These are phyloP conservation scores for Forbesichthys agassizii DNA, from an alignment of 2,113 vertebrate species.

Conservation along the genomic window DNA sequence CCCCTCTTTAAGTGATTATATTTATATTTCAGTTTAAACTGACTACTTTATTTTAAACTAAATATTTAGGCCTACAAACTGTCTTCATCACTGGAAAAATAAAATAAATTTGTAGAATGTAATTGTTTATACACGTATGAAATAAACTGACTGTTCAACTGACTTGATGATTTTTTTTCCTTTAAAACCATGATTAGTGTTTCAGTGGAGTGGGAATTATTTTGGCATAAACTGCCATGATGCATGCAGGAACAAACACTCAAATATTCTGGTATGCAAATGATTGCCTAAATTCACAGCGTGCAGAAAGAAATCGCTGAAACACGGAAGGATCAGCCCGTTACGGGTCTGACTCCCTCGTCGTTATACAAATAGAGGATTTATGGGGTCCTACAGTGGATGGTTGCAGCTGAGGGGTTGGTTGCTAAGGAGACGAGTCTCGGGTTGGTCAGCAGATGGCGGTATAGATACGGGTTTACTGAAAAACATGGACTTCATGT, in stretches of 20 bases:
- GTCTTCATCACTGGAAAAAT: slow-evolving; percentile 35
- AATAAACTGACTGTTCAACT: slow-evolving; percentile 60
- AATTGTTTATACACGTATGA: slow-evolving; percentile 32
- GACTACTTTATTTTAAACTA: slow-evolving; percentile 24
- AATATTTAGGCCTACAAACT: slow-evolving; percentile 28
- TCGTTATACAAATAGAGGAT: neutral
- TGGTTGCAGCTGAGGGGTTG: neutral
- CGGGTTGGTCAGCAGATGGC: slow-evolving; percentile 43
- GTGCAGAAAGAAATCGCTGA: neutral
- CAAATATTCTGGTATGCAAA: neutral
- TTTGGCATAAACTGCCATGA: too few relatives aligned
- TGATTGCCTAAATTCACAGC: neutral
- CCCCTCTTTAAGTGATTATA: too few relatives aligned
- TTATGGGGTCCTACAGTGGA: neutral
- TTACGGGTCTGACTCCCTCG: neutral
- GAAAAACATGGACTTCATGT: neutral
- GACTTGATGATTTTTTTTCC: neutral
- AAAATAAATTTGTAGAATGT: slow-evolving; percentile 37
- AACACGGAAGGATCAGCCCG: too few relatives aligned
- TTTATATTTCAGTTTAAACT: slow-evolving; percentile 7
- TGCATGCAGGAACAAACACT: too few relatives aligned
- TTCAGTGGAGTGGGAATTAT: too few relatives aligned
- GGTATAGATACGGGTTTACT: neutral
- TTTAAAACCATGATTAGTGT: too few relatives aligned
- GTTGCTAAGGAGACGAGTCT: neutral